Evolutionary conservation across 2,888 invertebrate genomes (phyloP).

Genomic region (Amaurobius ferox): DNA sequence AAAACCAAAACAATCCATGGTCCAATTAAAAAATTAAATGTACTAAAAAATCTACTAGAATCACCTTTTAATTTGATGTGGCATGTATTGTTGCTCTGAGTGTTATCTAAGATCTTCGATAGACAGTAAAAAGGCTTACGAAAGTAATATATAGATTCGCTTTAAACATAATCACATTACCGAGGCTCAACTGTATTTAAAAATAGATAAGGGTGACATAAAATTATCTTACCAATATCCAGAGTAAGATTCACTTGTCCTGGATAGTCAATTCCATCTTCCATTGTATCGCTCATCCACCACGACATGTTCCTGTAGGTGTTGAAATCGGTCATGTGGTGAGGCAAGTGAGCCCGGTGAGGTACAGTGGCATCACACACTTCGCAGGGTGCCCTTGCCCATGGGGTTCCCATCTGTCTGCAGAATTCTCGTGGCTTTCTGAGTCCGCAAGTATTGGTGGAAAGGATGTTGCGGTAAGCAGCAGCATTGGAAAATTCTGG

Average conservation of each 20-base stretch:
- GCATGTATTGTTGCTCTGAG: no score
- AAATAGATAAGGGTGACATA: no score
- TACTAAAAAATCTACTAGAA: no score
- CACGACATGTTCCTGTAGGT: constrained; percentile 93
- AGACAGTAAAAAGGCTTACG: no score
- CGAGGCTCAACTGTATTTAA: no score
- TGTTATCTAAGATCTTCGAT: no score
- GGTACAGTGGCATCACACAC: constrained; percentile 83
- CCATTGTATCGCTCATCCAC: constrained; percentile 99
- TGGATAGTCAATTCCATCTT: constrained; percentile 92
- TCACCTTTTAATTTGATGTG: no score
- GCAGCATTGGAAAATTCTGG: constrained; percentile 98
- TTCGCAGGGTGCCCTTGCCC: constrained; percentile 86
- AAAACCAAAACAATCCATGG: no score
- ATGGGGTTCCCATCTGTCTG: constrained; percentile 89
- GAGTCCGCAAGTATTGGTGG: constrained; percentile 94
- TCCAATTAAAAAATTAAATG: no score
- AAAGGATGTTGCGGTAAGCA: constrained; percentile 90
- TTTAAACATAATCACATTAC: no score
- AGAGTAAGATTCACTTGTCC: constrained; percentile 94
- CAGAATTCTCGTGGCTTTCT: constrained; percentile 88
- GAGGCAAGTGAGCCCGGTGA: constrained; percentile 83
- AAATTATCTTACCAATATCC: constrained; percentile 83
- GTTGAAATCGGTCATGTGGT: constrained; percentile 92
- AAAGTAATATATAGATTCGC: no score